Percentiles rank a stretch among this genome's conserved stretches.
Conservation (phyloP, 1,140 invertebrate species). For the Pseudomyrmex concolor region DNA sequence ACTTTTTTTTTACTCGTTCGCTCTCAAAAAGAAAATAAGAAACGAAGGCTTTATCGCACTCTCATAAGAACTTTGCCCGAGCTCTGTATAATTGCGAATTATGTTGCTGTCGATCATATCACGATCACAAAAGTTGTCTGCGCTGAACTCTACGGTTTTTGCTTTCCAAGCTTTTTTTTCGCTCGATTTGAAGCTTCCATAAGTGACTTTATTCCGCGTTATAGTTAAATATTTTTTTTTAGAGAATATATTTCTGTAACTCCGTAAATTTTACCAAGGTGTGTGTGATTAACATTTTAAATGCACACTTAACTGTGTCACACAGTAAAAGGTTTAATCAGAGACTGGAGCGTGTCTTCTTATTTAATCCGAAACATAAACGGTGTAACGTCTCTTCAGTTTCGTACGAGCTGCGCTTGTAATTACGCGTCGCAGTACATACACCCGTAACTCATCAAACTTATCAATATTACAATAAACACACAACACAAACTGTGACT, state of each 20-base stretch:
- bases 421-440: too few relatives aligned
- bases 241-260: background rate
- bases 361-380: too few relatives aligned
- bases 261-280: background rate
- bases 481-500: background rate
- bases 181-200: background rate
- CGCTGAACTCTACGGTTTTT: slow-evolving; percentile 8
- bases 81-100: slow-evolving; percentile 30
- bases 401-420: too few relatives aligned
- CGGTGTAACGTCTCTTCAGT: too few relatives aligned
- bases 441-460: background rate
- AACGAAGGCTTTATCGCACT: background rate
- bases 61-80: slow-evolving; percentile 24
- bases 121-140: background rate
- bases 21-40: background rate
- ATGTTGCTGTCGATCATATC: slow-evolving; percentile 34
- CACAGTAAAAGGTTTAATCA: too few relatives aligned
- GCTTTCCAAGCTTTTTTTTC: slow-evolving; percentile 6
- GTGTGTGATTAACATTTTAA: slow-evolving; percentile 6
- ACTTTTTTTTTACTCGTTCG: background rate
- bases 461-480: background rate
- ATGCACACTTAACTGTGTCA: background rate
- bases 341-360: too few relatives aligned
- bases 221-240: background rate
- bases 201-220: background rate